Base-by-base conservation (phyloP, 1,140 invertebrate genomes). In the Zaprionus capensis region DNA sequence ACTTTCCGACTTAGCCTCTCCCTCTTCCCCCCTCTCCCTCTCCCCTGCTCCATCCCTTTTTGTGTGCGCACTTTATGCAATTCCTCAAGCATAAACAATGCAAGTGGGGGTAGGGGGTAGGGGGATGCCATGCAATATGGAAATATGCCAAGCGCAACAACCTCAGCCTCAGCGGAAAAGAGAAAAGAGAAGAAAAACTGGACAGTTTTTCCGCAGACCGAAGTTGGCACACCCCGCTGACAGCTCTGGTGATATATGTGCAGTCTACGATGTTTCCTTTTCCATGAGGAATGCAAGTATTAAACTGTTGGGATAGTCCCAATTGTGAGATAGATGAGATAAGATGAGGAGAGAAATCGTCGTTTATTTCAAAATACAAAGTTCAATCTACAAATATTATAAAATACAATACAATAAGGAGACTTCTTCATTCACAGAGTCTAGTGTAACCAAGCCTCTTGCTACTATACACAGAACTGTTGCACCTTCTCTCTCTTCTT, bases 61-160 rank as follows among this genome's bases (percentile, higher is more conserved):
- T 17, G 14, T 51, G 22, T 11, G 59, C 24, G 49, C 38, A 49
- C 56, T 71, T 59, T 51, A 26, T 61, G 71, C 36, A n/a, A 55
- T 68, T 61, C 55, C 49, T 68, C 26, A 68, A 61, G 56, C 64
- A 73, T 56, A 61, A 73, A 68, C 65, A 55, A 66, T 38, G 34
- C 55, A 14, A 38, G 5, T 15, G 14, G 22, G 22, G 22, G 22
- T 5, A 38, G 36, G 14, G 34, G 11, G 0, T 0, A 0, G 11
- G 36, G 15, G n/a, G 26, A 20, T 1, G 56, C 36, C 63, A 34
- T 64, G 68, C 68, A 64, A 67, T 66, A 67, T 64, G 44, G 44
- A 67, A 73, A 59, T 41, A 61, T 38, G 28, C 49, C 41, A 59
- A 28, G 28, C 22, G 20, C 11, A 31, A 28, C 28, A 58, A 55